Evolutionary conservation across 2,113 vertebrate genomes (phyloP).

Genomic region (Hippolais icterina): DNA sequence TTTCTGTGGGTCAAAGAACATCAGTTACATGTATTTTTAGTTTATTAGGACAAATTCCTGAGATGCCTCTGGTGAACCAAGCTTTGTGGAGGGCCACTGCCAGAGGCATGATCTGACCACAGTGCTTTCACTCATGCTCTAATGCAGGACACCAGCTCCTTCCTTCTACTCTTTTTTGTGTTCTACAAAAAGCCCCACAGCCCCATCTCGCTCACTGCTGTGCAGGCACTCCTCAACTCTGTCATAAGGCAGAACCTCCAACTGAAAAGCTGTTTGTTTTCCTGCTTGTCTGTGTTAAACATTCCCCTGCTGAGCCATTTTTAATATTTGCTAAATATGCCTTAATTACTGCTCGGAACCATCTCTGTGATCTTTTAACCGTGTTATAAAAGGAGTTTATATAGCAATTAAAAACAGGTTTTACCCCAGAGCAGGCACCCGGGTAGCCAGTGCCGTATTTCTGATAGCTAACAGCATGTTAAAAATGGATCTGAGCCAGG

Average conservation of each 20-base stretch:
- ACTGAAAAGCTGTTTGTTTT: neutral
- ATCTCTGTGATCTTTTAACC: constrained; percentile 25
- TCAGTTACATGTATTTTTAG: constrained; percentile 27
- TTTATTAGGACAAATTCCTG: constrained; percentile 55
- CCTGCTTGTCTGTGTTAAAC: neutral
- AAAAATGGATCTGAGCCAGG: constrained; percentile 21
- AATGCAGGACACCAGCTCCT: neutral
- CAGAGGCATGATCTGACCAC: neutral
- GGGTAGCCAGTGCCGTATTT: neutral
- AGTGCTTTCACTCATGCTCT: neutral
- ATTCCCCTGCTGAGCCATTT: neutral
- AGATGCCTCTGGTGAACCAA: constrained; percentile 10
- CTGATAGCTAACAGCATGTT: constrained; percentile 13
- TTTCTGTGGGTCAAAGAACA: constrained; percentile 2
- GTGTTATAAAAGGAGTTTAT: constrained; percentile 29
- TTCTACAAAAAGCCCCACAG: neutral
- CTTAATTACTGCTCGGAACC: neutral
- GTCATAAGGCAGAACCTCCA: neutral
- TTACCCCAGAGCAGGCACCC: neutral
- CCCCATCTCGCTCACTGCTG: neutral
- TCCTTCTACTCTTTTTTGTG: neutral
- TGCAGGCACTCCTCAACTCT: neutral
- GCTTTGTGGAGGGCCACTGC: neutral
- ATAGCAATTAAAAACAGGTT: constrained; percentile 34
- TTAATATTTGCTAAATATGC: constrained; percentile 49